These are phyloP conservation scores for Azemiops feae DNA, from an alignment of 2,113 vertebrate genomes.

Conservation along the genomic window DNA sequence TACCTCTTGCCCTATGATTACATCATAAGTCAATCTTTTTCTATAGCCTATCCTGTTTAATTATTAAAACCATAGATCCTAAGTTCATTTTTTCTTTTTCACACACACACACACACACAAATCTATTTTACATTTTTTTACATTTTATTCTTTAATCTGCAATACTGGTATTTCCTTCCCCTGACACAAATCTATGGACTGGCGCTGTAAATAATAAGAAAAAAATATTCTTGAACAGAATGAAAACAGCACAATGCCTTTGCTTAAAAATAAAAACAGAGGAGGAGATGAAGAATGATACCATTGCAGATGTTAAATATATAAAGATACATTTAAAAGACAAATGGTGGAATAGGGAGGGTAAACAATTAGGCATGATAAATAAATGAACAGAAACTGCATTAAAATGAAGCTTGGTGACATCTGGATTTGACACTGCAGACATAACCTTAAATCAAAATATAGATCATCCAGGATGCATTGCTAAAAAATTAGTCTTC, in stretches of 20 bases:
- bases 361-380: background rate
- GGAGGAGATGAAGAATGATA: background rate
- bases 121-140: background rate
- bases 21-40: background rate
- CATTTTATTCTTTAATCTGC: background rate
- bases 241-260: background rate
- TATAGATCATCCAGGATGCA: background rate
- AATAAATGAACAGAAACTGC: constrained; percentile 1
- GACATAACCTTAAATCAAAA: background rate
- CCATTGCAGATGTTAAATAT: background rate
- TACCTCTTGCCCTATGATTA: background rate
- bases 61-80: background rate
- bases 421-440: background rate
- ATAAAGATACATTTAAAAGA: constrained; percentile 8
- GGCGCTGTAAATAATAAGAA: background rate
- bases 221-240: background rate
- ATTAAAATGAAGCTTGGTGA: constrained; percentile 7
- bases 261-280: background rate
- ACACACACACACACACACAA: background rate
- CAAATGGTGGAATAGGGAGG: background rate
- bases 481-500: background rate
- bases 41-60: background rate
- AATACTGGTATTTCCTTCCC: background rate
- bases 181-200: background rate
- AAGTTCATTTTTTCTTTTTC: background rate